A percentile compares a stretch with the other conserved stretches of the same genome.
Evolutionary conservation across 2,113 vertebrate genomes (phyloP).

Genomic region (Heloderma charlesbogerti): DNA sequence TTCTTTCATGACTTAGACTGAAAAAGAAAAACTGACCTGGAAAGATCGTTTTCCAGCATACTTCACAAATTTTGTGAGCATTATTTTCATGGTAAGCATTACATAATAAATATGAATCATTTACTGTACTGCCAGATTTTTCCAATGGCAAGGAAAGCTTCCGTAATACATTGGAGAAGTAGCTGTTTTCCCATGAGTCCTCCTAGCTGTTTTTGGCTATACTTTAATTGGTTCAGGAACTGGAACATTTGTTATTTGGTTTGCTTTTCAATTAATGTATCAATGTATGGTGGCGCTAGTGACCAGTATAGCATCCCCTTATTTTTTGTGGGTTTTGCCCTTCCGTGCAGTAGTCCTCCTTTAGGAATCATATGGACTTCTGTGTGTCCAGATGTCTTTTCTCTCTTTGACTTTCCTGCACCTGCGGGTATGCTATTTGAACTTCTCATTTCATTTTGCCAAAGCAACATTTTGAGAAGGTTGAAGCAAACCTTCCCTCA

Average conservation of each 20-base stretch:
- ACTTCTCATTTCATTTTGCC: background rate
- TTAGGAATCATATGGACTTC: background rate
- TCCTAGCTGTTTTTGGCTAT: background rate
- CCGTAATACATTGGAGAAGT: background rate
- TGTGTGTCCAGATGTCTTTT: background rate
- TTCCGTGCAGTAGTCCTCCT: background rate
- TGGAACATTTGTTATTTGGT: background rate
- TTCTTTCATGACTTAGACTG: constrained; percentile 70
- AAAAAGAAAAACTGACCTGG: constrained; percentile 95
- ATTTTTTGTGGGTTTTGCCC: background rate
- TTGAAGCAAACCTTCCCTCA: background rate
- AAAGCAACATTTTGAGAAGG: background rate
- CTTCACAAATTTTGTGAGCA: constrained; percentile 85
- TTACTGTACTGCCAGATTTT: background rate
- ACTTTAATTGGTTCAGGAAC: background rate
- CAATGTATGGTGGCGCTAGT: background rate
- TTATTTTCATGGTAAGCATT: constrained; percentile 91
- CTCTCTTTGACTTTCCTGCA: background rate
- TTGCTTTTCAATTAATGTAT: background rate
- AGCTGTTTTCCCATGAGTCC: background rate
- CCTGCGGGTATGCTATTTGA: background rate
- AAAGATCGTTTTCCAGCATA: constrained; percentile 93
- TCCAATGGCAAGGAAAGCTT: background rate
- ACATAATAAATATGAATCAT: background rate
- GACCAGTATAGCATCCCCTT: background rate